These are phyloP conservation scores for Athalia cordata DNA, from an alignment of 2,888 invertebrate species.

Conservation along the genomic window DNA sequence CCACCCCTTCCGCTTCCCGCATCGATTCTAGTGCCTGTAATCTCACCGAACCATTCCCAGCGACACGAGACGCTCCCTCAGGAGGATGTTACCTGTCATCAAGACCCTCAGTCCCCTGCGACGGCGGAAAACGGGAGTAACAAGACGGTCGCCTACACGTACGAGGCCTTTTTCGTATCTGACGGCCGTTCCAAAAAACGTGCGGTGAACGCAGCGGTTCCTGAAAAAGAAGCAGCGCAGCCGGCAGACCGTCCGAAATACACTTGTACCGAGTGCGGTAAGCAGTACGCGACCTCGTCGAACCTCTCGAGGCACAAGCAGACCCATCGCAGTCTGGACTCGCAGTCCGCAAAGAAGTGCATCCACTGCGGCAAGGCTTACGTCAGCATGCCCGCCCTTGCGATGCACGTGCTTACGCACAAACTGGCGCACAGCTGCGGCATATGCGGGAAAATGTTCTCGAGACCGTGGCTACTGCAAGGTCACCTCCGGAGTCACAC, in stretches of 20 bases:
- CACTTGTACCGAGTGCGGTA: slow-evolving; percentile 90
- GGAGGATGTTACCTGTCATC: slow-evolving; percentile 53
- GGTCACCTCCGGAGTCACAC: slow-evolving; percentile 94
- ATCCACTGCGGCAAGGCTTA: slow-evolving; percentile 98
- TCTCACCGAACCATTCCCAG: slow-evolving; percentile 53
- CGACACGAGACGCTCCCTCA: slow-evolving; percentile 7
- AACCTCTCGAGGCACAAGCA: slow-evolving; percentile 94
- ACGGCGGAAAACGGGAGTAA: slow-evolving; percentile 73
- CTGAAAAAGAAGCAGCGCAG: slow-evolving; percentile 69
- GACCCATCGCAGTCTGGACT: slow-evolving; percentile 91
- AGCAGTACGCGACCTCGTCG: slow-evolving; percentile 93
- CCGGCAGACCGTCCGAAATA: slow-evolving; percentile 76
- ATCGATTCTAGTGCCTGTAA: slow-evolving; percentile 67
- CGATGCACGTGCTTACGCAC: slow-evolving; percentile 95
- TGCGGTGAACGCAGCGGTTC: slow-evolving; percentile 72
- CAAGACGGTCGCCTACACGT: slow-evolving; percentile 90
- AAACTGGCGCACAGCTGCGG: slow-evolving; percentile 94
- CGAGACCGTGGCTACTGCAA: slow-evolving; percentile 95
- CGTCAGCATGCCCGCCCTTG: slow-evolving; percentile 98
- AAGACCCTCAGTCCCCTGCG: slow-evolving; percentile 64
- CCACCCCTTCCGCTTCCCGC: slow-evolving; percentile 65
- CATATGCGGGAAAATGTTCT: slow-evolving; percentile 96
- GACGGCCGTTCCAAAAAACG: slow-evolving; percentile 87
- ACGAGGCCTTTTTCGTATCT: slow-evolving; percentile 93
- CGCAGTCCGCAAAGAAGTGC: slow-evolving; percentile 95